Evolutionary conservation across 2,888 invertebrate genomes (phyloP), one percentile per base, ranked within the genome.

Genomic region (Monoplex corrugatus): DNA sequence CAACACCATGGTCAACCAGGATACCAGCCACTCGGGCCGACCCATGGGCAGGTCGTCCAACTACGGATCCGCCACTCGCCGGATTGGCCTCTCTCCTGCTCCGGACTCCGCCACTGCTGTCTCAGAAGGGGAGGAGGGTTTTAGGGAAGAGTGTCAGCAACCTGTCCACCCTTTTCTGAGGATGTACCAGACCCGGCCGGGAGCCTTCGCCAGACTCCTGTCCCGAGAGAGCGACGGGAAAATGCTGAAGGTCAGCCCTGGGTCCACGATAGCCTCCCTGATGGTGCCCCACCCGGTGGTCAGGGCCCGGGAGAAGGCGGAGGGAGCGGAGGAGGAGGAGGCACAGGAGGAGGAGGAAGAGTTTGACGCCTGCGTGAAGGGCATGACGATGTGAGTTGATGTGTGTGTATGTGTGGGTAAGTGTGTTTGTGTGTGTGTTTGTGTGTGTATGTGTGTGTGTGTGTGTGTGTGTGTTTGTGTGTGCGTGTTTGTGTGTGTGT

Each of bases 121-220:
- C n/a, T n/a, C n/a, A n/a, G n/a, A n/a, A n/a, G n/a, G n/a, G n/a
- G n/a, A n/a, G n/a, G n/a, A n/a, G n/a, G n/a, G n/a, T n/a, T n/a
- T n/a, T n/a, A n/a, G n/a, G n/a, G n/a, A n/a, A n/a, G n/a, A n/a
- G n/a, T n/a, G n/a, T n/a, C n/a, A n/a, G n/a, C 82, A 82, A 40
- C 83, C 83, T 32, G 63, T 50, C n/a, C 88, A 88, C 80, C 88
- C 88, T 35, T 83, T 88, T 38, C 83, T 83, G 8, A 35, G 88
- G 16, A 88, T 88, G 88, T 88, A 88, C 40, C 88, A 83, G 83
- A 88, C 88, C 68, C 63, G 88, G 0, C 88, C 88, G 19, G 88
- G 88, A 32, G 88, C 88, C n/a, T 88, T 88, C 57, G 88, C 88
- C 19, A 88, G 88, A 40, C 32, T 88, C 23, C 80, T 88, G 68